Evolutionary conservation across 2,113 vertebrate genomes (phyloP).

Genomic region (Esox niger): DNA sequence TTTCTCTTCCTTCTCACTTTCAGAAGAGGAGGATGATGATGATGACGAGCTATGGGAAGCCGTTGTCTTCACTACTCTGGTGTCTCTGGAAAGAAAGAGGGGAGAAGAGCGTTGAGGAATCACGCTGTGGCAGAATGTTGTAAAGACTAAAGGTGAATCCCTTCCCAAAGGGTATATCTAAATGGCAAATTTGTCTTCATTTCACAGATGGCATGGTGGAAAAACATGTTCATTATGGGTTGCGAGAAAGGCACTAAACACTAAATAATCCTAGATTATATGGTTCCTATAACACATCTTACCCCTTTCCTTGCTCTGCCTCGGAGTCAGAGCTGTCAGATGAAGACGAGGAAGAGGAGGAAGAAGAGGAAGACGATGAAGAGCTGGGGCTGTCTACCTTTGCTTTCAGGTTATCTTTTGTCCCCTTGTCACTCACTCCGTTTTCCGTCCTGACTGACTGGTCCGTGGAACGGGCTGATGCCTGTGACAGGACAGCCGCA

Average conservation of each 20-base stretch:
- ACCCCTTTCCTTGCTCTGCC: slow-evolving; percentile 63
- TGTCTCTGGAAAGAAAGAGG: slow-evolving; percentile 21
- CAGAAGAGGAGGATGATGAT: slow-evolving; percentile 59
- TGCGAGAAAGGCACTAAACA: too few species aligned
- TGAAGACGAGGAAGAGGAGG: slow-evolving; percentile 63
- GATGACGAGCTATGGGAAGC: slow-evolving; percentile 50
- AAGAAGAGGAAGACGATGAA: slow-evolving; percentile 60
- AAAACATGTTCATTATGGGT: neutral
- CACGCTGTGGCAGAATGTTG: too few species aligned
- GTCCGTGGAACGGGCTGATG: neutral
- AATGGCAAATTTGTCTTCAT: too few species aligned
- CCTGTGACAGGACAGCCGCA: neutral
- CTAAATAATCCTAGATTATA: too few species aligned
- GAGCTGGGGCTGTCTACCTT: slow-evolving; percentile 62
- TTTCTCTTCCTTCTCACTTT: slow-evolving; percentile 63
- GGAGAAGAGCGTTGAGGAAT: slow-evolving; percentile 8
- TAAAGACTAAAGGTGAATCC: neutral
- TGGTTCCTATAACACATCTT: slow-evolving; percentile 23
- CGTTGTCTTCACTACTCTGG: slow-evolving; percentile 27
- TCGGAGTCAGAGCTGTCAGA: slow-evolving; percentile 76
- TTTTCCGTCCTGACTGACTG: slow-evolving; percentile 13
- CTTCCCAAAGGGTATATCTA: too few species aligned
- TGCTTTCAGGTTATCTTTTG: slow-evolving; percentile 26
- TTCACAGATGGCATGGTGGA: too few species aligned
- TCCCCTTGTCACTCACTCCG: slow-evolving; percentile 57